Conservation (phyloP, 2,797 vertebrate species). For the Eidolon dupreanum region DNA sequence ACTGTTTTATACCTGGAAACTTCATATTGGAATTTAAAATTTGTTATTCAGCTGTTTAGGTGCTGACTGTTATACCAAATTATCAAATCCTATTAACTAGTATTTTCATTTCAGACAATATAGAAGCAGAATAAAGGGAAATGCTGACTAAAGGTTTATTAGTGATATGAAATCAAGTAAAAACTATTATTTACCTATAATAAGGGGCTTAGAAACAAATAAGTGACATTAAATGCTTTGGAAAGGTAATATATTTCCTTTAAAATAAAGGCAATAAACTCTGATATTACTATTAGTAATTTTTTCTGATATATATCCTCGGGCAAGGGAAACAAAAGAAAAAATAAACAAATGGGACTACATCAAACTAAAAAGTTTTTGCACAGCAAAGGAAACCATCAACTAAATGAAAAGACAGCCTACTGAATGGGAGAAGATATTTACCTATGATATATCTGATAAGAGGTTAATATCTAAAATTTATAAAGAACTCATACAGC, state of each 20-base stretch:
- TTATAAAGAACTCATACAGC: too few relatives aligned
- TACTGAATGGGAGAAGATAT: too few relatives aligned
- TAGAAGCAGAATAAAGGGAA: neutral
- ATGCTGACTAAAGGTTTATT: neutral
- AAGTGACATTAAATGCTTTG: neutral
- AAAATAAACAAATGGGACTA: too few relatives aligned
- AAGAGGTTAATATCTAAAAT: too few relatives aligned
- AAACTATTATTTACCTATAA: neutral
- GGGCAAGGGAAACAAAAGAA: too few relatives aligned
- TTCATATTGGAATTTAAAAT: slow-evolving; percentile 12
- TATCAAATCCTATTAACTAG: neutral
- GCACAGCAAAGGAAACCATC: too few relatives aligned
- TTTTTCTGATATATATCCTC: too few relatives aligned
- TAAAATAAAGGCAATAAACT: neutral
- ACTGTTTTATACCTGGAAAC: slow-evolving; percentile 15
- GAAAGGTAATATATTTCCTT: neutral
- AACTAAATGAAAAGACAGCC: too few relatives aligned
- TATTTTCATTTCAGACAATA: neutral
- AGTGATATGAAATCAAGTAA: neutral
- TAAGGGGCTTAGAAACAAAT: neutral
- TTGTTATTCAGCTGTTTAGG: neutral
- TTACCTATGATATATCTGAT: too few relatives aligned
- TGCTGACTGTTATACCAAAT: neutral
- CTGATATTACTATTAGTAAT: too few relatives aligned
- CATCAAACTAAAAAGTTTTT: too few relatives aligned